Conservation (phyloP, 1,140 invertebrate genomes). For the Heliconius hermathena region DNA sequence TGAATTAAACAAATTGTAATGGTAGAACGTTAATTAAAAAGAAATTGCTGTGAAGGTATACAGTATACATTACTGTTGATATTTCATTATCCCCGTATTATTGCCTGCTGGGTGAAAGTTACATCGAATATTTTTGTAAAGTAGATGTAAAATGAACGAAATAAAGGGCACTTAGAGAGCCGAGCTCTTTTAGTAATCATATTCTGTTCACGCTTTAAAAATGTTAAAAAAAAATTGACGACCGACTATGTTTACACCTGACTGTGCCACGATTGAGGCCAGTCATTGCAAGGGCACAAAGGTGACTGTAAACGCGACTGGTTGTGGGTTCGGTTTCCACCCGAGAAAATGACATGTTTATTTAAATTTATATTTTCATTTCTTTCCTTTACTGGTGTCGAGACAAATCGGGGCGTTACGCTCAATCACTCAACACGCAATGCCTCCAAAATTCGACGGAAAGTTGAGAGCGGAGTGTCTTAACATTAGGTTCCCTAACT, state of each 20-base stretch:
- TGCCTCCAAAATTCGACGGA: no score
- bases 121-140: slow-evolving; percentile 59
- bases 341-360: no score
- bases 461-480: no score
- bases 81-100: slow-evolving; percentile 58
- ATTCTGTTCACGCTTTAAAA: slow-evolving; percentile 42
- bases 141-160: slow-evolving; percentile 50
- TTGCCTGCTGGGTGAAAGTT: slow-evolving; percentile 45
- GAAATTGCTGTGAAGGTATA: slow-evolving; percentile 34
- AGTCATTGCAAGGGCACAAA: no score
- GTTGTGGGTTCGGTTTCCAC: no score
- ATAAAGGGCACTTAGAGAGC: slow-evolving; percentile 49
- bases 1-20: slow-evolving; percentile 32
- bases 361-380: no score
- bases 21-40: slow-evolving; percentile 38
- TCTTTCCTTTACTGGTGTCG: no score
- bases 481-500: no score
- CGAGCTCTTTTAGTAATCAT: slow-evolving; percentile 56
- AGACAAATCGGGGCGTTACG: no score
- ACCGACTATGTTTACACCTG: background rate
- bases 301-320: no score
- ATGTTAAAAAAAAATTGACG: slow-evolving; percentile 22
- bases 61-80: slow-evolving; percentile 49
- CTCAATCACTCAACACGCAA: no score
- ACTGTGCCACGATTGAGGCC: no score